Base-by-base conservation (phyloP, 2,113 vertebrate genomes). In the Centrocercus urophasianus region DNA sequence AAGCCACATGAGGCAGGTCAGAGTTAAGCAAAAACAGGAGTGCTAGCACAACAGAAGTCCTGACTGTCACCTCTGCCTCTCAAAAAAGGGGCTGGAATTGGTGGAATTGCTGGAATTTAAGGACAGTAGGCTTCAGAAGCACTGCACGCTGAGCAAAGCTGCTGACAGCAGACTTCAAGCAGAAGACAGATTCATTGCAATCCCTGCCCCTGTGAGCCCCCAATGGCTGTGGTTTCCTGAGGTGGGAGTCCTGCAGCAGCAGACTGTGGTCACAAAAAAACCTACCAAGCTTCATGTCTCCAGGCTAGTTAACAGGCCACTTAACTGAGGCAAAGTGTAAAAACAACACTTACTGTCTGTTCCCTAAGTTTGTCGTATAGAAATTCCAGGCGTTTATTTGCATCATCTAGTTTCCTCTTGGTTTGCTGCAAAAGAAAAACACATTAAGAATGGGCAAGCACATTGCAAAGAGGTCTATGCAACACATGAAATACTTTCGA, bases 281-380 rank as follows among this genome's bases (percentile, higher is more conserved):
- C 27, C 52, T 30, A 54, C 8, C 17, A 8, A 30, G 52, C 52
- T 54, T 17, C 27, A 17, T 10, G 52, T 54, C 52, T 54, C 27
- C 10, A 27, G 52, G 52, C 15, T 54, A 17, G 52, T 30, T 54
- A 54, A 30, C 13, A 17, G 27, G 15, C 27, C 52, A 30, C 8
- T 30, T 54, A 17, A 54, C 52, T 28, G 27, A 54, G 52, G 27
- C 27, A 54, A 34, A 64, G 30, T 24, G n/a, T 45, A 65, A 67
- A 75, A 88, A 1, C 11, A 83, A 8, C 88, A 93, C 99, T 99
- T 98, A 99, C 99, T 38, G 98, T 98, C 95, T 99, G 98, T 86
- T 99, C 99, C 96, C 99, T 97, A 82, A 99, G 98, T 97, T 99
- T 99, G 97, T 99, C 99, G 52, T 99, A 99, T 0, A 99, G 98